Base-by-base conservation (phyloP, 2,888 invertebrate species). In the Pseudanteris insignis region DNA sequence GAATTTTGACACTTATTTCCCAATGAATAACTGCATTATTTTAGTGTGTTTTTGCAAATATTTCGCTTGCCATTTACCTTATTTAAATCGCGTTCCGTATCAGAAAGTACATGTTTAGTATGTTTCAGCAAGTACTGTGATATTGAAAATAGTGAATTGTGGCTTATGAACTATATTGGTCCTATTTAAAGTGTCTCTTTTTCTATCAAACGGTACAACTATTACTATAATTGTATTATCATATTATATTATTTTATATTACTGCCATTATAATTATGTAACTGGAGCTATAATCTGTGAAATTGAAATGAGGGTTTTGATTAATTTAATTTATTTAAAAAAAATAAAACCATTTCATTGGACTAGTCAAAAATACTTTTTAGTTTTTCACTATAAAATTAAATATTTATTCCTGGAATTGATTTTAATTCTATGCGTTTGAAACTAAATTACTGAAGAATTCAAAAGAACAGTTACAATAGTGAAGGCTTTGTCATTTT, bases 121-220 rank as follows among this genome's bases (percentile, higher is more conserved):
- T 73, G 71, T 78, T 78, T 78, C 75, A 76, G 73, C 74, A 76
- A 79, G 72, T 79, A 79, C 79, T 79, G 79, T 79, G 79, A 79
- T 79, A 79, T 78, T 79, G 77, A 76, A 75, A 71, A 75, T 78
- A 78, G 75, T 69, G 67, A 77, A 76, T 75, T 70, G 67, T 75
- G 75, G 74, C 73, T 78, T 75, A 71, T 70, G 72, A 50, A 70
- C 69, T 69, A 67, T 73, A 70, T 71, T 67, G 65, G 65, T 69
- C 65, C 68, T 74, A 73, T 75, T 76, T 73, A 75, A 75, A 66
- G 65, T 21, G 11, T 66, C 59, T 69, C 57, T 64, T 71, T 71
- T 72, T 71, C 69, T 73, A 76, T 71, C 60, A 68, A 78, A 72
- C 68, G 67, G 67, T 70, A 71, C 57, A 60, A 66, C 61, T 68